These are phyloP conservation scores for Dorcus hopei DNA, from an alignment of 2,888 invertebrate species.

Conservation along the genomic window DNA sequence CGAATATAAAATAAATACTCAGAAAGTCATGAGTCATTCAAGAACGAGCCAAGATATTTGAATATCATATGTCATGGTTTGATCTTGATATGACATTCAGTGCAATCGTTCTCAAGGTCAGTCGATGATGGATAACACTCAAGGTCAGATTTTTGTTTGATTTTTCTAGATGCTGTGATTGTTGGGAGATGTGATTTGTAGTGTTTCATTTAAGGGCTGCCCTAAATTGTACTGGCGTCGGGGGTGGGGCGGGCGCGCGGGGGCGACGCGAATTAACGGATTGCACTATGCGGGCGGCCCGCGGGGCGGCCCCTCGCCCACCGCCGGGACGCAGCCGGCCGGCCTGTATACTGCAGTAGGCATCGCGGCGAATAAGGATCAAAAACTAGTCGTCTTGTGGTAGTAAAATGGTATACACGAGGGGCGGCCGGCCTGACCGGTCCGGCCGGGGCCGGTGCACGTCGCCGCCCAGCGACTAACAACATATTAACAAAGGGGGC, in stretches of 20 bases:
- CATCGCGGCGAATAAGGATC: constrained; percentile 29
- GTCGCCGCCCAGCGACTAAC: constrained; percentile 23
- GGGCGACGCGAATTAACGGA: constrained; percentile 16
- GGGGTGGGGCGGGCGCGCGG: constrained; percentile 7
- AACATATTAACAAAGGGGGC: constrained; percentile 30
- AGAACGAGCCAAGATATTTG: too few relatives aligned
- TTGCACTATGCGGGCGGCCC: constrained; percentile 23
- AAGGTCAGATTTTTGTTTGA: too few relatives aligned
- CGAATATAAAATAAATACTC: too few relatives aligned
- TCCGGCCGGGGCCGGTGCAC: constrained; percentile 24
- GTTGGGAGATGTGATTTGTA: too few relatives aligned
- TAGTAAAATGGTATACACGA: constrained; percentile 30
- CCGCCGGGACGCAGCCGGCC: constrained; percentile 23
- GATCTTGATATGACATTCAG: too few relatives aligned
- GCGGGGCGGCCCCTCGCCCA: constrained; percentile 18
- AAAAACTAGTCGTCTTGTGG: constrained; percentile 29
- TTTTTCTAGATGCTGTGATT: too few relatives aligned
- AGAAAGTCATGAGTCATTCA: too few relatives aligned
- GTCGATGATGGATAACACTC: too few relatives aligned
- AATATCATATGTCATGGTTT: too few relatives aligned
- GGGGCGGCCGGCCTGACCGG: constrained; percentile 19
- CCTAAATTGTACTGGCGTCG: constrained; percentile 11
- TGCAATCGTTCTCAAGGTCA: too few relatives aligned
- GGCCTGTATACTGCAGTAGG: constrained; percentile 26
- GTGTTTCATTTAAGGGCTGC: background rate